Percentiles rank a stretch among this genome's conserved stretches.
Conservation (phyloP, 2,888 invertebrate genomes). For the Acheta domesticus region DNA sequence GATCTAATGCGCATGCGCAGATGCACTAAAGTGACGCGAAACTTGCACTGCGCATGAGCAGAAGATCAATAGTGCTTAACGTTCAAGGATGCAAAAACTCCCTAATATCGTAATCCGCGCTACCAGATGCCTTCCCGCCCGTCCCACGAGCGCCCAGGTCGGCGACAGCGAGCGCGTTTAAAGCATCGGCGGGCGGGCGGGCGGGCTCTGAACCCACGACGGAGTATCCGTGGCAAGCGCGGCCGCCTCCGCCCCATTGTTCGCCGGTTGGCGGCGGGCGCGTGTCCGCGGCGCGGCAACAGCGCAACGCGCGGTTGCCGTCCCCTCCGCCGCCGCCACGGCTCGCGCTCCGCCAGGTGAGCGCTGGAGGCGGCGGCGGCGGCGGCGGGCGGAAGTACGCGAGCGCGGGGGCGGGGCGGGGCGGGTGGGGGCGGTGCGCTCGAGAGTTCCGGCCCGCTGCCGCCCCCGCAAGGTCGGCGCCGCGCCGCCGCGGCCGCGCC, state of each 20-base stretch:
- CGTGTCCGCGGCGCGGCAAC: background rate
- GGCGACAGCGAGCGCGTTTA: no score
- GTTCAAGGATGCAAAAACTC: no score
- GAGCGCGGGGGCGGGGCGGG: background rate
- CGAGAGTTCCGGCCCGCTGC: background rate
- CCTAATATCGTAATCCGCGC: no score
- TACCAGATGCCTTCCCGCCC: no score
- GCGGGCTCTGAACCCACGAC: background rate
- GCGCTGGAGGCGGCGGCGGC: background rate
- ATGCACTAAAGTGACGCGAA: no score
- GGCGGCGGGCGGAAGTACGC: background rate
- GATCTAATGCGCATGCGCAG: no score
- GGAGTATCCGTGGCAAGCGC: slow-evolving; percentile 4
- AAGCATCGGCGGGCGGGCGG: background rate
- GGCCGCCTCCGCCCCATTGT: background rate
- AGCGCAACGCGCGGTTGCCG: background rate
- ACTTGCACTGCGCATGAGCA: no score
- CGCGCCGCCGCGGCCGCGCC: background rate
- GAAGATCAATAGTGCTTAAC: no score
- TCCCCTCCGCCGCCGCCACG: background rate
- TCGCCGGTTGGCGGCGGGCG: background rate
- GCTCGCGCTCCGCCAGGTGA: background rate
- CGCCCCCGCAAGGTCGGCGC: slow-evolving; percentile 1
- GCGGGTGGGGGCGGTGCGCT: background rate
- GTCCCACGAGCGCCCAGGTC: no score